phyloP scores from a whole-genome alignment of 2,113 vertebrate genomes.

The Parus major region DNA sequence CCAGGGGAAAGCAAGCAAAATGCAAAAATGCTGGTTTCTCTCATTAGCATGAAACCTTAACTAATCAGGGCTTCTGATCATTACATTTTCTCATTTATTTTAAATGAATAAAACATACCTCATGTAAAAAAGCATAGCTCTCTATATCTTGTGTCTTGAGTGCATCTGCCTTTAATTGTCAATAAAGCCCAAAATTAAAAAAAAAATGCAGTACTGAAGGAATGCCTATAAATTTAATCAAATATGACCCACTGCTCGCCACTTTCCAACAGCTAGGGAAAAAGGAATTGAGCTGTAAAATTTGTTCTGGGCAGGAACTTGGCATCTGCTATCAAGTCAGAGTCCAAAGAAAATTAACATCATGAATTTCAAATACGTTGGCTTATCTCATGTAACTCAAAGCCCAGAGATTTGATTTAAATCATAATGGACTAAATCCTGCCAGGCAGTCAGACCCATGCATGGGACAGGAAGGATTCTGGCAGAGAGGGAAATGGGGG shows the following conservation, averaged over 20 bases:
- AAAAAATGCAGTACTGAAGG: not conserved
- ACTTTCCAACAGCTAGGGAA: not conserved
- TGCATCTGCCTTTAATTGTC: not conserved
- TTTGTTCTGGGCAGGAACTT: conserved; percentile 33
- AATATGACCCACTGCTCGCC: not conserved
- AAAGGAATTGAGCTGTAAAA: conserved; percentile 55
- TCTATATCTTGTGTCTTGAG: not conserved
- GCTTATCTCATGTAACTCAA: not conserved
- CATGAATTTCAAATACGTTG: conserved; percentile 44
- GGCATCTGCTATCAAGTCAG: conserved; percentile 28
- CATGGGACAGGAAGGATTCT: not conserved
- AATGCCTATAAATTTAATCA: conserved; percentile 4
- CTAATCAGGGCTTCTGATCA: not conserved
- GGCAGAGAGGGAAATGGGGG: not conserved
- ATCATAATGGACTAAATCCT: conserved; percentile 2
- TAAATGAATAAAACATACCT: not conserved
- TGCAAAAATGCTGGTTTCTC: not conserved
- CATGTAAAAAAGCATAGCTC: not conserved
- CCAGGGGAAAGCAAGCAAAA: not conserved
- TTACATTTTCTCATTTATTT: not conserved
- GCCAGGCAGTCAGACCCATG: not conserved
- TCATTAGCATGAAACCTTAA: not conserved
- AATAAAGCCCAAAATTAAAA: not conserved
- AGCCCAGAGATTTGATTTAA: conserved; percentile 50
- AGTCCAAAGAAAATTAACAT: conserved; percentile 35